A percentile compares a stretch with the other conserved stretches of the same genome.
phyloP scores from a whole-genome alignment of 2,888 invertebrate species.

The Hanleya hanleyi region DNA sequence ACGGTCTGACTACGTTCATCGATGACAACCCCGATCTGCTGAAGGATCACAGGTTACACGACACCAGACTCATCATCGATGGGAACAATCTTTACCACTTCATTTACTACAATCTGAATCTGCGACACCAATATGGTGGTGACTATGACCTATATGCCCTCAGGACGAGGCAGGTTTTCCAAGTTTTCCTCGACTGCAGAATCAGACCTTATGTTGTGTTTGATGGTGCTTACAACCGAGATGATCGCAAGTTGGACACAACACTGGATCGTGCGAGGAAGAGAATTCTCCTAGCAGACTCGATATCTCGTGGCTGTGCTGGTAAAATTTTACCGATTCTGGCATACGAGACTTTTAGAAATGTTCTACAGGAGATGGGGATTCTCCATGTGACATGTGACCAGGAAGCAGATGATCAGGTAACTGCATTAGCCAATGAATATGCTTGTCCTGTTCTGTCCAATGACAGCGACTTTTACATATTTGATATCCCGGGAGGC shows the following conservation, averaged over 20 bases:
- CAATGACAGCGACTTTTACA: slow-evolving; percentile 95
- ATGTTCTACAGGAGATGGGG: slow-evolving; percentile 80
- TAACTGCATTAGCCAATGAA: slow-evolving; percentile 86
- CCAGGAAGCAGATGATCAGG: slow-evolving; percentile 92
- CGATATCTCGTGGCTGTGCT: slow-evolving; percentile 39
- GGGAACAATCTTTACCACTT: slow-evolving; percentile 71
- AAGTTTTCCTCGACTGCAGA: slow-evolving; percentile 52
- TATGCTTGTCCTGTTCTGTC: slow-evolving; percentile 90
- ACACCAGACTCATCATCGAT: slow-evolving; percentile 68
- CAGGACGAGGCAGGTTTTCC: slow-evolving; percentile 54
- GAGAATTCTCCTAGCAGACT: slow-evolving; percentile 51
- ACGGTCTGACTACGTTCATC: slow-evolving; percentile 83
- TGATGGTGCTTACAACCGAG: slow-evolving; percentile 70
- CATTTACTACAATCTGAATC: slow-evolving; percentile 60
- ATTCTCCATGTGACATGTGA: slow-evolving; percentile 83
- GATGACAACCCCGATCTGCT: slow-evolving; percentile 74
- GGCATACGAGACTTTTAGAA: slow-evolving; percentile 83
- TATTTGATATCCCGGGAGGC: slow-evolving; percentile 82
- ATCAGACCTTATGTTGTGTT: slow-evolving; percentile 68
- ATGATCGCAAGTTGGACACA: slow-evolving; percentile 66
- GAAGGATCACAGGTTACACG: slow-evolving; percentile 56
- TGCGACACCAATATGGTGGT: slow-evolving; percentile 66
- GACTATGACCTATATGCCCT: slow-evolving; percentile 66
- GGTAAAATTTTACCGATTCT: slow-evolving; percentile 84
- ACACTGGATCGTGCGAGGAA: slow-evolving; percentile 55